A percentile compares a stretch with the other conserved stretches of the same genome.
phyloP scores from a whole-genome alignment of 2,888 invertebrate species.

The Oxycera nigricornis region DNA sequence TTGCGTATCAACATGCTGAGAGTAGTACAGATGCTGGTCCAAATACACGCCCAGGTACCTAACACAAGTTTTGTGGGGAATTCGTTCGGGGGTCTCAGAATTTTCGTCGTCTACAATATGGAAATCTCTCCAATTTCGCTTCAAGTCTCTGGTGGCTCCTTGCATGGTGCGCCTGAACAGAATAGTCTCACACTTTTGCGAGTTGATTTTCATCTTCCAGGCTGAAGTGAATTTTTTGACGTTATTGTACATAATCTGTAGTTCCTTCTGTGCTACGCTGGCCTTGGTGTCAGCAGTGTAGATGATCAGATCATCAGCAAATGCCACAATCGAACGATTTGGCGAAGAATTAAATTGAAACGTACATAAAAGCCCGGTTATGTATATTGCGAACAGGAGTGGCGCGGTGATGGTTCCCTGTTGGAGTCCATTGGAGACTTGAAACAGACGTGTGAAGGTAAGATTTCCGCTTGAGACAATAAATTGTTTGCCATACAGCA shows the following conservation, averaged over 20 bases:
- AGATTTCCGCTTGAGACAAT: neutral
- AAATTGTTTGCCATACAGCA: neutral
- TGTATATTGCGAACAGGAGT: neutral
- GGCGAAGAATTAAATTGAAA: neutral
- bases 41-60: conserved; percentile 20
- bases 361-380: neutral
- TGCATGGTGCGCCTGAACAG: neutral
- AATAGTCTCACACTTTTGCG: neutral
- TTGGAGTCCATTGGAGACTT: conserved; percentile 5
- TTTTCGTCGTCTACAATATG: neutral
- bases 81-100: neutral
- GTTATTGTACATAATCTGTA: neutral
- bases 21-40: conserved; percentile 18
- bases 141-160: neutral
- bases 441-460: neutral
- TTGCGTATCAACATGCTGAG: neutral
- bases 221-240: neutral
- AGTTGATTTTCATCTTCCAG: conserved; percentile 5
- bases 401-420: conserved; percentile 23
- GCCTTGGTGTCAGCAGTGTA: neutral
- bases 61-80: neutral
- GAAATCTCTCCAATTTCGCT: conserved; percentile 3
- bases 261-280: neutral
- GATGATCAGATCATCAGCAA: conserved; percentile 18
- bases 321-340: neutral